A percentile compares a stretch with the other conserved stretches of the same genome.
phyloP scores from a whole-genome alignment of 2,888 invertebrate species.

The Oxytorus armatus region DNA sequence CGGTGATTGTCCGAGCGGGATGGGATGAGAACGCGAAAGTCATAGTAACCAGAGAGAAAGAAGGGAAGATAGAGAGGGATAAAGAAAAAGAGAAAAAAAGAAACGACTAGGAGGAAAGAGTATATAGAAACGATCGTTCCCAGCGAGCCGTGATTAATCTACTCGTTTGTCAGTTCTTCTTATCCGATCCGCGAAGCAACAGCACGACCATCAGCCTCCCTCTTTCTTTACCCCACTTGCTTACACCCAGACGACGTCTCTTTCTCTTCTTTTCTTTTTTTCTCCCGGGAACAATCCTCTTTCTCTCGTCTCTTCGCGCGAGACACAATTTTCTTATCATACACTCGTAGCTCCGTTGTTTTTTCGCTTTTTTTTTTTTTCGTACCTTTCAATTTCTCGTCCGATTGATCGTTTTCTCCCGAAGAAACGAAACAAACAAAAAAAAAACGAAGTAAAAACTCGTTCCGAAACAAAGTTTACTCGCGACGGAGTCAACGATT shows the following conservation, averaged over 20 bases:
- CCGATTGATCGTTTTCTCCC: neutral
- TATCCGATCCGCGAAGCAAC: conserved; percentile 62
- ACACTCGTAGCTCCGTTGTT: conserved; percentile 8
- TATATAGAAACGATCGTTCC: conserved; percentile 65
- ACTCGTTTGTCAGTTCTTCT: conserved; percentile 75
- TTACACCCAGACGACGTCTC: conserved; percentile 24
- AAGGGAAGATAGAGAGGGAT: neutral
- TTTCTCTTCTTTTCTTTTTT: conserved; percentile 29
- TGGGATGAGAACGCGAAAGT: conserved; percentile 26
- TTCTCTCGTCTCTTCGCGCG: conserved; percentile 20
- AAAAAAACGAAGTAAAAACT: neutral
- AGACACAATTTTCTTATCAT: conserved; percentile 55
- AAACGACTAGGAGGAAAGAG: conserved; percentile 25
- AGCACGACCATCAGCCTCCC: conserved; percentile 24
- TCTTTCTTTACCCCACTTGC: conserved; percentile 14
- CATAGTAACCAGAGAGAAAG: conserved; percentile 3
- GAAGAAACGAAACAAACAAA: neutral
- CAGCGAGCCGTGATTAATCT: conserved; percentile 75
- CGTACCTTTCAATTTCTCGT: conserved; percentile 26
- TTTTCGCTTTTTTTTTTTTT: conserved; percentile 13
- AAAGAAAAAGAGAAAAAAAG: conserved; percentile 35
- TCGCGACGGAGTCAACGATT: conserved; percentile 32
- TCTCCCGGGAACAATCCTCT: conserved; percentile 19
- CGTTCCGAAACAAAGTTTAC: conserved; percentile 33
- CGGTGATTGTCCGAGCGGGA: conserved; percentile 22